Conservation (phyloP, 2,797 vertebrate genomes). For the Cossypha caffra region DNA sequence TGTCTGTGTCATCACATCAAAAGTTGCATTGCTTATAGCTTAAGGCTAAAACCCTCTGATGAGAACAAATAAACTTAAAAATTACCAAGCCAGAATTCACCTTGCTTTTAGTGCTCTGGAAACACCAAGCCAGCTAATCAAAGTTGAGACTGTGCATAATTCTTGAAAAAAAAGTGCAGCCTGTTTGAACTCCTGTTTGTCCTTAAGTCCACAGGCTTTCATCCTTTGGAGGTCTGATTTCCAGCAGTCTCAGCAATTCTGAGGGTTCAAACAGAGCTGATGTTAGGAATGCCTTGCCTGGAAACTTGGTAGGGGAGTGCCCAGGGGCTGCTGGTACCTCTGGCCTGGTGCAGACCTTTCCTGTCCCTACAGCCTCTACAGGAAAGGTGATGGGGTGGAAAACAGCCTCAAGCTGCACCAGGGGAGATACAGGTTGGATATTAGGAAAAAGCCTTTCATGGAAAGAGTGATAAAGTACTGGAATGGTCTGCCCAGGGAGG, state of each 20-base stretch:
- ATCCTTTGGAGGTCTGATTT: not conserved
- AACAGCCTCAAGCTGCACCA: not conserved
- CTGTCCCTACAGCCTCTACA: not conserved
- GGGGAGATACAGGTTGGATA: too few relatives aligned
- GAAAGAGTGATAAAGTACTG: not conserved
- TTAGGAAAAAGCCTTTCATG: too few relatives aligned
- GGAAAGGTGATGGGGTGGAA: fast-evolving
- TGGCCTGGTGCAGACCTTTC: not conserved
- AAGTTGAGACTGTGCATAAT: not conserved
- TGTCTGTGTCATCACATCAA: not conserved
- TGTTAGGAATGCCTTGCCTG: not conserved
- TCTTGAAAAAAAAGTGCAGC: not conserved
- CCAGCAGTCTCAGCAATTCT: not conserved
- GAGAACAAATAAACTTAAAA: conserved; percentile 14
- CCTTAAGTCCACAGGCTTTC: not conserved
- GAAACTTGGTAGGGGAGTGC: fast-evolving
- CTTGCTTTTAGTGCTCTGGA: not conserved
- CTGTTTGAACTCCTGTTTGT: not conserved
- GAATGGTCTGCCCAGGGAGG: not conserved
- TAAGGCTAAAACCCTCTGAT: not conserved
- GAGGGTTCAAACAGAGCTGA: not conserved
- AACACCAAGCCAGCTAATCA: not conserved
- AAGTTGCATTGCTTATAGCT: not conserved
- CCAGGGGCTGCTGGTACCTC: not conserved
- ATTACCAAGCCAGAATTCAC: not conserved